Percentiles rank a stretch among this genome's conserved stretches.
Evolutionary conservation across 64 coral and sea anemone species (phyloP).

Genomic region (Montipora efflorescens): DNA sequence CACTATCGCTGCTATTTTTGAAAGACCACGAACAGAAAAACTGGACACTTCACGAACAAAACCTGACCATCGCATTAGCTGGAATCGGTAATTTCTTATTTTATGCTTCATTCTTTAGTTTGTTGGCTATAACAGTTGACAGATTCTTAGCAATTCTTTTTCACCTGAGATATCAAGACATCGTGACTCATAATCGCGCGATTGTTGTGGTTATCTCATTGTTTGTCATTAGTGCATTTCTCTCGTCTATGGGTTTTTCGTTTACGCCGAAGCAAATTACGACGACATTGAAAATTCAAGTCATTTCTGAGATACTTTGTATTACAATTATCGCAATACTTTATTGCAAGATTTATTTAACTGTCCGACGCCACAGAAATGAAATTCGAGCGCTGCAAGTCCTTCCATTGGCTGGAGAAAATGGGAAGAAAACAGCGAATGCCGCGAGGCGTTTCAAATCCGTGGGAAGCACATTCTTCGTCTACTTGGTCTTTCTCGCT

Average conservation of each 20-base stretch:
- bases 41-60: not conserved
- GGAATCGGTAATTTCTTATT: not conserved
- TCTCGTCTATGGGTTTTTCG: not conserved
- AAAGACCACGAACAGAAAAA: not conserved
- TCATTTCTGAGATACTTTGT: not conserved
- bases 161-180: constrained; percentile 9
- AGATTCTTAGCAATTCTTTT: constrained; percentile 7
- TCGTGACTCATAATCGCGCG: not conserved
- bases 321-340: not conserved
- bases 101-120: not conserved
- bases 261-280: not conserved
- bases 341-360: not conserved
- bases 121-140: not conserved
- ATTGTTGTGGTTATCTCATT: not conserved
- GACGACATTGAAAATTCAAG: not conserved
- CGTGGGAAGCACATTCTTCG: not conserved
- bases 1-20: not conserved
- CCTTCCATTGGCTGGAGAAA: not conserved
- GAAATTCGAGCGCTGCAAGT: not conserved
- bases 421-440: not conserved
- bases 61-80: not conserved
- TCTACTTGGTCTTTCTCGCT: not conserved
- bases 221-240: not conserved
- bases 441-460: not conserved
- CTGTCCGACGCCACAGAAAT: not conserved